Conservation (phyloP, 2,888 invertebrate species). For the Euproctis similis region DNA sequence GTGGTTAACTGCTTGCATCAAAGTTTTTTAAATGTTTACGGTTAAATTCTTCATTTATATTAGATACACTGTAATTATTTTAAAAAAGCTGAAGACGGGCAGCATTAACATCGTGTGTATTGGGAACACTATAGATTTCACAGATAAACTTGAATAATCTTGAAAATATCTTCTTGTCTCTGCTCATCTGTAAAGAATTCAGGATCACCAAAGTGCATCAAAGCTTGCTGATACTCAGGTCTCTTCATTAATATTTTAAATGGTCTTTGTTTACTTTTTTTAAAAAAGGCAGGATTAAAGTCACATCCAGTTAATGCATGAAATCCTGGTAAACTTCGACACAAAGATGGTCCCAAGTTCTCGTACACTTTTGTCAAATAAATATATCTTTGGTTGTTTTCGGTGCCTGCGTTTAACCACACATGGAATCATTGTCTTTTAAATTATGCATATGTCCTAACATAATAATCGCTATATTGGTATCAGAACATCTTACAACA, state of each 20-base stretch:
- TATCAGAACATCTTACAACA: background rate
- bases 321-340: conserved; percentile 1
- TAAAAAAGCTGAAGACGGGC: conserved; percentile 19
- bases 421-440: conserved; percentile 1
- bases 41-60: no score
- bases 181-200: no score
- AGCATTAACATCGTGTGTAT: conserved; percentile 17
- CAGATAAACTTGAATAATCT: background rate
- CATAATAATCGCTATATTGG: background rate
- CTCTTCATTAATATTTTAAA: conserved; percentile 2
- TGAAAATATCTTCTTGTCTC: no score
- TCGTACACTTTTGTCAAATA: background rate
- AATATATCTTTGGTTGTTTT: background rate
- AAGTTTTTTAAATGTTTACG: no score
- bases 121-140: background rate
- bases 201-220: background rate
- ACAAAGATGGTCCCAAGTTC: background rate
- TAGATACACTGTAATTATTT: conserved; percentile 13
- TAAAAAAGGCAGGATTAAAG: background rate
- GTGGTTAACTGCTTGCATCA: conserved; percentile 12
- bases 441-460: background rate
- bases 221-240: background rate
- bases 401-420: background rate
- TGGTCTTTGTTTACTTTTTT: conserved; percentile 1
- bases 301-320: conserved; percentile 2